These are phyloP conservation scores for Agrochola litura DNA, from an alignment of 2,888 invertebrate species.

Conservation along the genomic window DNA sequence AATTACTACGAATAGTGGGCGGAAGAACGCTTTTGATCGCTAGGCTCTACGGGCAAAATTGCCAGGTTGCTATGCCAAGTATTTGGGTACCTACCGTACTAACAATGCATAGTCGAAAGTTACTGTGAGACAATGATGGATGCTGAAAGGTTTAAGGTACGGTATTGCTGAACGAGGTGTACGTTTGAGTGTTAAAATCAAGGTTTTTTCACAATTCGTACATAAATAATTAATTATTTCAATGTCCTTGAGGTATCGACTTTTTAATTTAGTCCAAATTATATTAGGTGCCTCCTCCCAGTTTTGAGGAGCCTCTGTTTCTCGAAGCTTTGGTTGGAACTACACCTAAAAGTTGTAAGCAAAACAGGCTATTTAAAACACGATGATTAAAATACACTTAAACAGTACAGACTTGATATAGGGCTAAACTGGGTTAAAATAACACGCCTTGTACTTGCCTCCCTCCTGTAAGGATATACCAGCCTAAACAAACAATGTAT, in stretches of 20 bases:
- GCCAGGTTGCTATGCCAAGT: slow-evolving; percentile 46
- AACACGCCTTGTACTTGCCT: background rate
- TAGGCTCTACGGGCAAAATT: slow-evolving; percentile 32
- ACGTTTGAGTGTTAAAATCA: background rate
- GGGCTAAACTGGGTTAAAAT: slow-evolving; percentile 3
- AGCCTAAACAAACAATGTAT: slow-evolving; percentile 15
- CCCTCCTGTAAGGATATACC: background rate
- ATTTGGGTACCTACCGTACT: slow-evolving; percentile 23
- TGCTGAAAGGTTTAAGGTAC: background rate
- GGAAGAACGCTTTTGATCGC: slow-evolving; percentile 40
- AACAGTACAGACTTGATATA: background rate
- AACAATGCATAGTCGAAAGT: slow-evolving; percentile 29
- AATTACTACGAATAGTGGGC: slow-evolving; percentile 40
- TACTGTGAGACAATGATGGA: slow-evolving; percentile 25
- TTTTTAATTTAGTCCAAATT: too few relatives aligned
- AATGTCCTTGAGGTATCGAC: too few relatives aligned
- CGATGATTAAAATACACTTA: background rate
- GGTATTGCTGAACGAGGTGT: background rate
- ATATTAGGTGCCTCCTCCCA: too few relatives aligned
- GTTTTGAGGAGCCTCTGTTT: background rate
- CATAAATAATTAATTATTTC: background rate
- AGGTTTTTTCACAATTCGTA: background rate
- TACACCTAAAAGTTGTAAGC: too few relatives aligned
- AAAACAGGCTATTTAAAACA: background rate
- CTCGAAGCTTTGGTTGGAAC: background rate